Evolutionary conservation across 2,113 vertebrate genomes (phyloP).

Genomic region (Struthio camelus): DNA sequence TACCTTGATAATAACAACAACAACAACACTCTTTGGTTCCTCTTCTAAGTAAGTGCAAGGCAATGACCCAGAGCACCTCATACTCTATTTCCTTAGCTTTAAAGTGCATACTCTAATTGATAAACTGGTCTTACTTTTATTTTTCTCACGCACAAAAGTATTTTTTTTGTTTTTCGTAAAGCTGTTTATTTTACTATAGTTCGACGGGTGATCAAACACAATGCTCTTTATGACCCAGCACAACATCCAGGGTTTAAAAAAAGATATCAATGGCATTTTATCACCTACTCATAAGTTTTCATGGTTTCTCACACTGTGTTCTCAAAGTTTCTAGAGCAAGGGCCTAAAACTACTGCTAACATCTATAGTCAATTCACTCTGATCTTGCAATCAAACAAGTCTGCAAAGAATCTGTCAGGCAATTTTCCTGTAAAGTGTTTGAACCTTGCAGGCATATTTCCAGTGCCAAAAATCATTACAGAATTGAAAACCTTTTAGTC

Average conservation of each 20-base stretch:
- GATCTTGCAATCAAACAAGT: constrained; percentile 47
- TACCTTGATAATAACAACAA: neutral
- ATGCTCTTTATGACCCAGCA: neutral
- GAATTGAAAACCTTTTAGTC: constrained; percentile 43
- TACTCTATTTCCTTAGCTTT: neutral
- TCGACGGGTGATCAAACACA: neutral
- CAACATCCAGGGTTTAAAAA: neutral
- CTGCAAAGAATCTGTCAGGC: constrained; percentile 1
- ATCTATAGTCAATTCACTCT: constrained; percentile 37
- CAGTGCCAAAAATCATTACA: constrained; percentile 57
- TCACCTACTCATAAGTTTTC: neutral
- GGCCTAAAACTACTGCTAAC: neutral
- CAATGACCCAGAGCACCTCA: neutral
- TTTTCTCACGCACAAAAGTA: too few relatives aligned
- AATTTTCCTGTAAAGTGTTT: constrained; percentile 33
- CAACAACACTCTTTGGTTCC: neutral
- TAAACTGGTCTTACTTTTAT: neutral
- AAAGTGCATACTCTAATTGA: neutral
- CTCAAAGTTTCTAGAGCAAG: constrained; percentile 14
- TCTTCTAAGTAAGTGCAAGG: neutral
- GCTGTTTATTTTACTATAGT: neutral
- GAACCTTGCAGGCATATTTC: constrained; percentile 62
- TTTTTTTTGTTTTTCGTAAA: neutral
- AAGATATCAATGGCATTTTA: neutral
- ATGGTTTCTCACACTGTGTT: neutral